Base-by-base conservation (phyloP, 2,113 vertebrate species). In the Rhabdornis inornatus region DNA sequence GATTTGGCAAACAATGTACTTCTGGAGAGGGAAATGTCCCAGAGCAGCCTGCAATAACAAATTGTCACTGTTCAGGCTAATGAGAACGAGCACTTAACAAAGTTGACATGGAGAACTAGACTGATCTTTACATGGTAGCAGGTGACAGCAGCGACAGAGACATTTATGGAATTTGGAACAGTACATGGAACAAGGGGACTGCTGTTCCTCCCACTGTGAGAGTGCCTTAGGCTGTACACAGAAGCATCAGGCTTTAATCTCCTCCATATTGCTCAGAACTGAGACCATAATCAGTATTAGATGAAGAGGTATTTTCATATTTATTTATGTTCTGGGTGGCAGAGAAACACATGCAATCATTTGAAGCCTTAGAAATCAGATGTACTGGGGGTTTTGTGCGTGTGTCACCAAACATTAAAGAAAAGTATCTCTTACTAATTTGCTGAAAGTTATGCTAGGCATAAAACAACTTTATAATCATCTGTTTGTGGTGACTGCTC, bases 151-250 rank as follows among this genome's bases (percentile, higher is more conserved):
- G 64, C 5, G 0, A 90, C 76, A 96, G 69, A 97, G 90, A 89
- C 56, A 31, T 75, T 86, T 66, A 64, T 40, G 69, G 92, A 88
- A 92, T 81, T 86, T 89, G 93, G 96, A 96, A 81, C 88, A 37
- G 44, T 49, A 77, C 93, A 92, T 19, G 83, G 94, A 97, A 95
- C 92, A 94, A 92, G 92, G 95, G 93, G 88, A 90, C 90, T 0
- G 24, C 88, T 4, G 2, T 87, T 89, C 61, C 90, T 96, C 92
- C 86, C 69, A 57, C 93, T 86, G 94, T 45, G 90, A 95, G 84
- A 96, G 72, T 92, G 96, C 95, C 96, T 96, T 83, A 96, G 96
- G 96, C 96, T 92, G 92, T 95, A 90, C 93, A 93, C 61, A 79
- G 57, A 47, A 94, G 61, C 80, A 92, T 77, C 86, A 84, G 92